Evolutionary conservation across 2,113 vertebrate species (phyloP), one percentile per base, ranked within the genome.

Genomic region (Alces alces): DNA sequence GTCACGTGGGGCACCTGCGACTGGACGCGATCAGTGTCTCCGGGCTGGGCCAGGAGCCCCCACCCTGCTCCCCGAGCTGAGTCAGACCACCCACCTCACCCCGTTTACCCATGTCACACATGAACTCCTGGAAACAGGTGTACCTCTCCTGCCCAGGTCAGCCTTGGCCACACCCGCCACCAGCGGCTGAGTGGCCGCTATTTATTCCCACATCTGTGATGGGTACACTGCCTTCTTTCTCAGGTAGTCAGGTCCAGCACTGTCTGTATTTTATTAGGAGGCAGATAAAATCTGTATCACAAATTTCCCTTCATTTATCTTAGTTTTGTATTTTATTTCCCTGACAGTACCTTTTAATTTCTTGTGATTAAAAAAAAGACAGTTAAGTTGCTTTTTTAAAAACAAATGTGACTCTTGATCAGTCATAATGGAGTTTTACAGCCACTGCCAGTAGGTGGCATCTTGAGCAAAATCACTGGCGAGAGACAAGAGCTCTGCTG

Each of bases 401-500:
- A 60, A 17, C 54, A 33, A 82, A 2, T 4, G 21, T 33, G 25
- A 6, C 52, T 57, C 8, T 0, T 57, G 28, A 8, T 93, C 39
- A 64, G 1, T 50, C 91, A 27, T 84, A 52, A 28, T 89, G 83
- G 96, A 96, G 93, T 95, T 95, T 97, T 90, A 88, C 66, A 58
- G 9, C 66, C 93, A 80, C 50, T 76, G 92, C 96, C 97, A 97
- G 97, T 85, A 96, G 98, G 88, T 97, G 96, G 93, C 97, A 96
- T 61, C 93, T 98, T 97, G 55, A 88, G 83, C 86, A 91, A 91
- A 97, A 89, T 45, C 83, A 15, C 27, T 50, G 61, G 2, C 27
- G 55, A 11, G 52, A 6, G 45, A 2, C 21, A 16, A 27, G 61
- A 36, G 27, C 60, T 73, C 28, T 52, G 36, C 33, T 52, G 12